Evolutionary conservation across 2,888 invertebrate genomes (phyloP).

Genomic region (Eurytoma adleriae): DNA sequence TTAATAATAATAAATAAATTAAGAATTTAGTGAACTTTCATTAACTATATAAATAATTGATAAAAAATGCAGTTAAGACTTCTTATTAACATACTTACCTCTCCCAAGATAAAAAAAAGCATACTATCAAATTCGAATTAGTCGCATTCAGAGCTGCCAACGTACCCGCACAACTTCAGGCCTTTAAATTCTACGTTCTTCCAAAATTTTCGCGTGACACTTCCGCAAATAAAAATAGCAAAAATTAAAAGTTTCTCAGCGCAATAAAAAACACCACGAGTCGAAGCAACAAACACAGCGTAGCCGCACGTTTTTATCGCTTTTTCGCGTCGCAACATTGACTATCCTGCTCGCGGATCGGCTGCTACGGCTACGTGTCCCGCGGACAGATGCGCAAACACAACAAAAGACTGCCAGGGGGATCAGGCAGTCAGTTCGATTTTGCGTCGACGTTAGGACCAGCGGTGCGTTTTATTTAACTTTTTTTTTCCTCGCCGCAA

Average conservation of each 20-base stretch:
- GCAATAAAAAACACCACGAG: background rate
- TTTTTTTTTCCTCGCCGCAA: constrained; percentile 14
- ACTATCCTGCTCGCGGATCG: background rate
- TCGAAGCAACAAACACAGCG: background rate
- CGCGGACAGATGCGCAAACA: constrained; percentile 53
- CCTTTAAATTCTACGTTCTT: background rate
- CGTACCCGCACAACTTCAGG: background rate
- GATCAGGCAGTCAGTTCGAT: constrained; percentile 46
- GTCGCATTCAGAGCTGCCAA: constrained; percentile 1
- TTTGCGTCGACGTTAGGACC: constrained; percentile 23
- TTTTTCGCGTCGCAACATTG: background rate
- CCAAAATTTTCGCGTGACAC: background rate
- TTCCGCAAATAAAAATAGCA: too few relatives aligned
- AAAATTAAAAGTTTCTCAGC: background rate
- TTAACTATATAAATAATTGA: too few relatives aligned
- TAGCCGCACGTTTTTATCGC: background rate
- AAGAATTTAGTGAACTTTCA: too few relatives aligned
- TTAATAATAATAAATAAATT: too few relatives aligned
- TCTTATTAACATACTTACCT: too few relatives aligned
- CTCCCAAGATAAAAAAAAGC: too few relatives aligned
- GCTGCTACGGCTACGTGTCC: constrained; percentile 39
- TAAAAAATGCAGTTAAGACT: too few relatives aligned
- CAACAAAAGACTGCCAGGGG: constrained; percentile 56
- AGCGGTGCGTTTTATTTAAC: constrained; percentile 55
- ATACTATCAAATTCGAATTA: constrained; percentile 3